Evolutionary conservation across 2,888 invertebrate genomes (phyloP).

Genomic region (Diarsia rubi): DNA sequence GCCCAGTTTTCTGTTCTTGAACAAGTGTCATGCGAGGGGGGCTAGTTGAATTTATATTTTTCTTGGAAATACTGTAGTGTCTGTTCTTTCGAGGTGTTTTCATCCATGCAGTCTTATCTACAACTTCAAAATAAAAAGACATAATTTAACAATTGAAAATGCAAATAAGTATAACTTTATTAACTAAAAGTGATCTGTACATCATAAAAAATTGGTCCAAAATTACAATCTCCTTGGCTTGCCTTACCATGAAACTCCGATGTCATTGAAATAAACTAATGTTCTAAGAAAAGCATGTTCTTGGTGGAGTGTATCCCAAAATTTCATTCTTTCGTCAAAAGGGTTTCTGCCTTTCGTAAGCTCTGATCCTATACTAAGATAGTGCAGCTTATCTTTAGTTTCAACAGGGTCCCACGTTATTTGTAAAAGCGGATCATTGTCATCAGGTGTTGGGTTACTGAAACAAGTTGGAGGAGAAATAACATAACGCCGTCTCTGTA

Average conservation of each 20-base stretch:
- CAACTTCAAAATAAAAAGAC: slow-evolving; percentile 14
- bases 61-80: background rate
- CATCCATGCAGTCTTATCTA: background rate
- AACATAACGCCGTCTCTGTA: no score
- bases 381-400: slow-evolving; percentile 81
- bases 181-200: background rate
- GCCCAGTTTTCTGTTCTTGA: slow-evolving; percentile 2
- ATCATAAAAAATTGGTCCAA: slow-evolving; percentile 26
- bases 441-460: slow-evolving; percentile 86
- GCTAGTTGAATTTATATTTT: background rate
- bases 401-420: slow-evolving; percentile 87
- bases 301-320: slow-evolving; percentile 85
- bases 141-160: slow-evolving; percentile 34
- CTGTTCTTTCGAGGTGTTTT: background rate
- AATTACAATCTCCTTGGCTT: slow-evolving; percentile 6
- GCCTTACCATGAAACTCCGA: slow-evolving; percentile 79
- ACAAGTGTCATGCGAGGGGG: background rate
- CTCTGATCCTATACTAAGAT: slow-evolving; percentile 84
- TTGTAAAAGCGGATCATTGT: slow-evolving; percentile 81
- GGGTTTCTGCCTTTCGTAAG: slow-evolving; percentile 86
- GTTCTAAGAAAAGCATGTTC: slow-evolving; percentile 80
- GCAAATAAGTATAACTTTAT: slow-evolving; percentile 16
- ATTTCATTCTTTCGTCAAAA: slow-evolving; percentile 84
- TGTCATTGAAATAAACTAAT: slow-evolving; percentile 81
- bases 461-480: slow-evolving; percentile 58